Percentiles rank a stretch among this genome's conserved stretches.
phyloP scores from a whole-genome alignment of 2,888 invertebrate genomes.

The Drosophila cognata region DNA sequence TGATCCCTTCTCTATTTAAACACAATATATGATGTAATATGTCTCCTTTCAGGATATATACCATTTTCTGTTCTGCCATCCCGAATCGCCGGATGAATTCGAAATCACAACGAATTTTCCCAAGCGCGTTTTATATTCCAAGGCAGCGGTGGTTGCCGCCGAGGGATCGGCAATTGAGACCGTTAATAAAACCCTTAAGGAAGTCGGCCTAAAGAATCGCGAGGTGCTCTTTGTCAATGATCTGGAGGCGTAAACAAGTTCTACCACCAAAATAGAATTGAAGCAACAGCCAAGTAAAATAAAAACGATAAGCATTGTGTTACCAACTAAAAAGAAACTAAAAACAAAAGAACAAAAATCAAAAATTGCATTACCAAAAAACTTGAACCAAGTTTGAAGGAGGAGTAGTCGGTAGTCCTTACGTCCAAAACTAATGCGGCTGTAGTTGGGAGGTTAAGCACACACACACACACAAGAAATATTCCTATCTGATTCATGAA shows the following conservation, averaged over 20 bases:
- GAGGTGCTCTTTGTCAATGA: slow-evolving; percentile 98
- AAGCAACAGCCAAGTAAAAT: slow-evolving; percentile 9
- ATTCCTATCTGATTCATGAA: slow-evolving; percentile 71
- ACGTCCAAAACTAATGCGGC: slow-evolving; percentile 32
- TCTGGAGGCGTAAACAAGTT: slow-evolving; percentile 89
- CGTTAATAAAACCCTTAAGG: slow-evolving; percentile 83
- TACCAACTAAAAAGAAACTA: slow-evolving; percentile 49
- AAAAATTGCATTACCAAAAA: slow-evolving; percentile 65
- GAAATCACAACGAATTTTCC: slow-evolving; percentile 98
- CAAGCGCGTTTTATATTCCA: slow-evolving; percentile 90
- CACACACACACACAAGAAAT: slow-evolving; percentile 36
- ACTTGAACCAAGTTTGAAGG: slow-evolving; percentile 72
- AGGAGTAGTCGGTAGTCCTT: slow-evolving; percentile 60
- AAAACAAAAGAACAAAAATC: slow-evolving; percentile 1
- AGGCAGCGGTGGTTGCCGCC: slow-evolving; percentile 57
- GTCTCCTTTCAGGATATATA: slow-evolving; percentile 92
- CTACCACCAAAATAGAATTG: slow-evolving; percentile 35
- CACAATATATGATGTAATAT: neutral
- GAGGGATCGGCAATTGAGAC: slow-evolving; percentile 53
- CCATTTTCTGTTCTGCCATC: slow-evolving; percentile 98
- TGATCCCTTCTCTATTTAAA: neutral
- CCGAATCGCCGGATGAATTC: slow-evolving; percentile 95
- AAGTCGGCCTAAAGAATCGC: slow-evolving; percentile 93
- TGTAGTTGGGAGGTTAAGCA: slow-evolving; percentile 9
- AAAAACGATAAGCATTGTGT: slow-evolving; percentile 46